Evolutionary conservation across 2,888 invertebrate species (phyloP), one percentile per base, ranked within the genome.

Genomic region (Noctua janthina): DNA sequence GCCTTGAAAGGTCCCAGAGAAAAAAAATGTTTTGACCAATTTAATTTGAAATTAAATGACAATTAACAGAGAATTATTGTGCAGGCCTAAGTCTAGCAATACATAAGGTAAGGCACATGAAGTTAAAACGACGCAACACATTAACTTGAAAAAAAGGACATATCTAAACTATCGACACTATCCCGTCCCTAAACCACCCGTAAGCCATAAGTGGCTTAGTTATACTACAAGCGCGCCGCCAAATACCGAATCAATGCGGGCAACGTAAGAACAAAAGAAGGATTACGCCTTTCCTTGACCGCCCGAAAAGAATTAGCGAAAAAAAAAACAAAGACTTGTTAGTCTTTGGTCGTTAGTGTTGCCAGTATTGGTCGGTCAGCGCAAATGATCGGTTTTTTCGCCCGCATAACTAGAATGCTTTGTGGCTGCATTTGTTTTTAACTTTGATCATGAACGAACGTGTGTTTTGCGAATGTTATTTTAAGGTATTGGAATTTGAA

Each of bases 131-230:
- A 35, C 29, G 15, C 59, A 29, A 29, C 2, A 29, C 8, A 64
- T 10, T 10, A 10, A 17, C 20, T n/a, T n/a, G 23, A 67, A 43
- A 4, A 64, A 74, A 70, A 59, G 7, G 2, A 62, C 29, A 66
- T 84, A 79, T 68, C 73, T 17, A 76, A 66, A 81, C 67, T 72
- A 90, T 90, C 92, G 90, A 92, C 72, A 87, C 49, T 56, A 17
- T 74, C 88, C 79, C 92, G 83, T 74, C 93, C 78, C 92, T 93
- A 92, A 72, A 54, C 88, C 89, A 54, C 89, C 90, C 91, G 92
- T 92, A 91, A 93, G 91, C 94, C 93, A 90, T 96, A 96, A 96
- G 96, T 96, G 96, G 96, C 95, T 96, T 96, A 96, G 96, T 96
- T 96, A 96, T 94, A 92, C 89, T 92, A 92, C 93, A 93, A 94